Conservation (phyloP, 2,113 vertebrate genomes). For the Arenaria interpres region DNA sequence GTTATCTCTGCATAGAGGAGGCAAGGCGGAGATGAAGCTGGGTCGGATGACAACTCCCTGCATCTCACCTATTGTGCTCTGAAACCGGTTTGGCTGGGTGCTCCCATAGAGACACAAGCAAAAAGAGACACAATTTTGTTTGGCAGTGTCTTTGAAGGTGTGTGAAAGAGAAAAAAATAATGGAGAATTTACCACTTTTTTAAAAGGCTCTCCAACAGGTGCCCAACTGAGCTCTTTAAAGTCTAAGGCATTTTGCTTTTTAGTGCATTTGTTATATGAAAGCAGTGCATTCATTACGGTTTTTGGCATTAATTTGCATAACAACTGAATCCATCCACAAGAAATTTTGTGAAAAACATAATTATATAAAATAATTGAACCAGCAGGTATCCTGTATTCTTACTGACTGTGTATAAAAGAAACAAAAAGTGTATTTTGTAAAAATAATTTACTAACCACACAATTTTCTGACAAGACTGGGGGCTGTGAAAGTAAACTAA, state of each 20-base stretch:
- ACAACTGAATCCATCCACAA: neutral
- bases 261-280: neutral
- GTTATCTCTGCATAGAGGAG: too few relatives aligned
- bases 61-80: too few relatives aligned
- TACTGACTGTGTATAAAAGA: neutral
- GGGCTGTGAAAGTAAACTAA: neutral
- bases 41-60: too few relatives aligned
- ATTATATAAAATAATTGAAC: constrained; percentile 38
- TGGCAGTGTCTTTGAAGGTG: neutral
- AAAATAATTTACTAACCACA: constrained; percentile 32
- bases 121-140: neutral
- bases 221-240: neutral
- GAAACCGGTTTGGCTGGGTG: too few relatives aligned
- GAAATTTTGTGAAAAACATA: neutral
- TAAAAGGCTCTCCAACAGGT: neutral
- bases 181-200: neutral
- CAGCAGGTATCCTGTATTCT: neutral
- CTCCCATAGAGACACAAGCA: neutral
- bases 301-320: neutral
- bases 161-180: neutral
- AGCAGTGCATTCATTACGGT: neutral
- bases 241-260: neutral
- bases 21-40: too few relatives aligned
- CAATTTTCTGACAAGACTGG: neutral
- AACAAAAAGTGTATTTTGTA: neutral